A percentile compares a stretch with the other conserved stretches of the same genome.
Conservation (phyloP, 2,888 invertebrate genomes). For the Tineola bisselliella region DNA sequence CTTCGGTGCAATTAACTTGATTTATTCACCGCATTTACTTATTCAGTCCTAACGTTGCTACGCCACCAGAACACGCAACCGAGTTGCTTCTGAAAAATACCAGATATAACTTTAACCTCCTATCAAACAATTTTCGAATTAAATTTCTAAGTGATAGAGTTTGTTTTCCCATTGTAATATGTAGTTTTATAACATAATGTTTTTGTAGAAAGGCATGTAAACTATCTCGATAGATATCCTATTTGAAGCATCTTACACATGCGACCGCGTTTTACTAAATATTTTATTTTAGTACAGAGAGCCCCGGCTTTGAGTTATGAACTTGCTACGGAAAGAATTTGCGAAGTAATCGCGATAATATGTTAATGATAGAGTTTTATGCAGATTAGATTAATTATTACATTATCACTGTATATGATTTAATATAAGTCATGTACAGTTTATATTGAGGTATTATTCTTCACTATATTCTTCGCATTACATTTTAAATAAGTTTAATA, state of each 20-base stretch:
- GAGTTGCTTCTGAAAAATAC: constrained; percentile 27
- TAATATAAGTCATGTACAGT: too few species aligned
- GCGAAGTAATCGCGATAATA: background rate
- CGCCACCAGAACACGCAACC: constrained; percentile 46
- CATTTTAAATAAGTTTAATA: too few species aligned
- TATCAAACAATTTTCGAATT: constrained; percentile 21
- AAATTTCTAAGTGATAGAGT: constrained; percentile 14
- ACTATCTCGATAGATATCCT: constrained; percentile 37
- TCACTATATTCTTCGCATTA: too few species aligned
- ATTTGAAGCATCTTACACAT: constrained; percentile 39
- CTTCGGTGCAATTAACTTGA: constrained; percentile 65
- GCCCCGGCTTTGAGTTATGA: constrained; percentile 30
- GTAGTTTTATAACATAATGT: constrained; percentile 20
- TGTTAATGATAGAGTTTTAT: background rate
- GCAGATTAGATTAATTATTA: background rate
- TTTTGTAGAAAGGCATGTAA: constrained; percentile 23
- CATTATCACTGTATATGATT: background rate
- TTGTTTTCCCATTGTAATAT: background rate
- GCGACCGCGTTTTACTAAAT: constrained; percentile 39
- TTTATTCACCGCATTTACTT: constrained; percentile 65
- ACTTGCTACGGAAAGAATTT: constrained; percentile 26
- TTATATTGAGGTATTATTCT: too few species aligned
- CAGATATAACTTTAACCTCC: constrained; percentile 23
- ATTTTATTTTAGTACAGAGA: constrained; percentile 29
- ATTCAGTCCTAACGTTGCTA: constrained; percentile 59